These are phyloP conservation scores for Cybosia mesomella DNA, from an alignment of 2,888 invertebrate genomes.

Conservation along the genomic window DNA sequence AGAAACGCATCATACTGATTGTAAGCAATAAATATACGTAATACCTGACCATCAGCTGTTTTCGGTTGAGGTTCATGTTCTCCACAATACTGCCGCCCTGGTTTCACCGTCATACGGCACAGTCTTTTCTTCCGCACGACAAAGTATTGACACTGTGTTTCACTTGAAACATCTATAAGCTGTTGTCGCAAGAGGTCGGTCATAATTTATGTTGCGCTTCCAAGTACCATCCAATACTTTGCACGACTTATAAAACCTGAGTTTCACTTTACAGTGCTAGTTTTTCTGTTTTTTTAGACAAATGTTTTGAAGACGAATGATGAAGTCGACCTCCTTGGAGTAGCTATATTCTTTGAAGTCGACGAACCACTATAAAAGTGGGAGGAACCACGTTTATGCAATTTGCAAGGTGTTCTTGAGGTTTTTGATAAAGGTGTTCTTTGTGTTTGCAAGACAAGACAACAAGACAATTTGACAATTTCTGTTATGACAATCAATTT, in stretches of 20 bases:
- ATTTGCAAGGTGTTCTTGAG: no score
- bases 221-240: conserved; percentile 10
- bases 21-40: not conserved
- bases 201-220: conserved; percentile 36
- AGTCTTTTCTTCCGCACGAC: conserved; percentile 90
- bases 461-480: no score
- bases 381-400: no score
- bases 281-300: not conserved
- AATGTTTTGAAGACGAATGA: not conserved
- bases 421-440: no score
- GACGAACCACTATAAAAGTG: no score
- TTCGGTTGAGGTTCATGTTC: conserved; percentile 87
- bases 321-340: no score
- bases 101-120: conserved; percentile 91
- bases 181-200: conserved; percentile 26
- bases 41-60: conserved; percentile 62
- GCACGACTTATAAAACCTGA: not conserved
- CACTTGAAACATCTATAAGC: conserved; percentile 15
- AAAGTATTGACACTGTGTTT: conserved; percentile 88
- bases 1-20: not conserved
- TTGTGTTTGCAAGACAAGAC: no score
- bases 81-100: conserved; percentile 90
- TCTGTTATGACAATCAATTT: no score
- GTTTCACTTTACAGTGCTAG: not conserved
- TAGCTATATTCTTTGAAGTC: no score